Evolutionary conservation across 2,797 vertebrate species (phyloP).

Genomic region (Bucorvus abyssinicus): DNA sequence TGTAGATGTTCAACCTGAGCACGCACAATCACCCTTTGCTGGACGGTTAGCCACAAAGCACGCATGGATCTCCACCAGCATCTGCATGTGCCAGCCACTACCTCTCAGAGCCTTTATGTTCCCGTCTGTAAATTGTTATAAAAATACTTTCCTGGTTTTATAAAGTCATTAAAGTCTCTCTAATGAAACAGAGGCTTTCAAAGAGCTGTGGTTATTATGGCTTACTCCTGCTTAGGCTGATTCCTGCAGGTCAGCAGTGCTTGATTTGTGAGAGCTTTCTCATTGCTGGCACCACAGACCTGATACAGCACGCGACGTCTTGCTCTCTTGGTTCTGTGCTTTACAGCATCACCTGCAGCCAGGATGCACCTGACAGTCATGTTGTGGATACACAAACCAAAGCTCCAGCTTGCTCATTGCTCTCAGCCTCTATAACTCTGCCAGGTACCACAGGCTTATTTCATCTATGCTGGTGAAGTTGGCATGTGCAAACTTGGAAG

Average conservation of each 20-base stretch:
- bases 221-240: neutral
- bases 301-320: too few relatives aligned
- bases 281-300: neutral
- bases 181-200: neutral
- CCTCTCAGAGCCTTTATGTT: neutral
- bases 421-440: neutral
- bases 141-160: conserved; percentile 3
- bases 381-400: neutral
- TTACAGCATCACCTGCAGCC: neutral
- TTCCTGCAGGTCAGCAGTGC: neutral
- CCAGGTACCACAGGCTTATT: neutral
- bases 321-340: neutral
- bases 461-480: neutral
- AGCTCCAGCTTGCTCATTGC: neutral
- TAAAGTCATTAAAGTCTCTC: neutral
- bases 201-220: neutral
- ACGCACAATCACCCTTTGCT: neutral
- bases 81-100: neutral
- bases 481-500: neutral
- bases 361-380: neutral
- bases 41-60: neutral
- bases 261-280: neutral
- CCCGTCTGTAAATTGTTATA: neutral
- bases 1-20: neutral
- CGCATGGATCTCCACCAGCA: neutral